Evolutionary conservation across 2,888 invertebrate species (phyloP).

Genomic region (Hydraecia micacea): DNA sequence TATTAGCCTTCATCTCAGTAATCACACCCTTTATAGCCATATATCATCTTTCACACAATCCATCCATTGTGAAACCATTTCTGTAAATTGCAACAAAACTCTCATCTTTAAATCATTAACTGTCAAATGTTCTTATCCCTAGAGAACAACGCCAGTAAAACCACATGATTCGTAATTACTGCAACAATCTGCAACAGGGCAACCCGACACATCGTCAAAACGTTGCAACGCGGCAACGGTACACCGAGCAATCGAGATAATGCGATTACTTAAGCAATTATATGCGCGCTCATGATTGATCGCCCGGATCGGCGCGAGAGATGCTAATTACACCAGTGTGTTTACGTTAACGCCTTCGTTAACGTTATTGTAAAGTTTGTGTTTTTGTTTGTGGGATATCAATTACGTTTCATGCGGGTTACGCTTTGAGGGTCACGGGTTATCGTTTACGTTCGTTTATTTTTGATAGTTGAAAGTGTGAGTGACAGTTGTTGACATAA

Average conservation of each 20-base stretch:
- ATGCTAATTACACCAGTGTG: conserved; percentile 44
- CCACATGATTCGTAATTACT: not conserved
- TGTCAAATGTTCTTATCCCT: not conserved
- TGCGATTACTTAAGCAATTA: conserved; percentile 63
- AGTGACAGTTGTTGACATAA: conserved; percentile 15
- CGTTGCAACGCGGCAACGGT: conserved; percentile 65
- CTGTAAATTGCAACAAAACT: not conserved
- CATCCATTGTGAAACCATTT: not conserved
- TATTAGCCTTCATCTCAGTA: not conserved
- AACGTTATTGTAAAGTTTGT: conserved; percentile 33
- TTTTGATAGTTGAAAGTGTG: conserved; percentile 16
- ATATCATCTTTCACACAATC: not conserved
- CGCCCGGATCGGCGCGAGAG: conserved; percentile 36
- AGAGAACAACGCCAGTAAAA: not conserved
- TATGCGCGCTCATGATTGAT: conserved; percentile 59
- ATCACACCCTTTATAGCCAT: too few species aligned
- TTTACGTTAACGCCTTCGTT: conserved; percentile 40
- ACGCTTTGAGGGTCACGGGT: conserved; percentile 13
- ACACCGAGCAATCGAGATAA: conserved; percentile 59
- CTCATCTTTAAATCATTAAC: too few species aligned
- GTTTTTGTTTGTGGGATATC: conserved; percentile 23
- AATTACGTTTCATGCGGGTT: conserved; percentile 44
- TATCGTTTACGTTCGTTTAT: conserved; percentile 38
- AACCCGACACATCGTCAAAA: conserved; percentile 61
- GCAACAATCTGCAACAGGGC: conserved; percentile 6